Percentiles rank a stretch among this genome's conserved stretches.
Evolutionary conservation across 23 tunicate species (phyloP).

Genomic region (Trididemnum nubilum): DNA sequence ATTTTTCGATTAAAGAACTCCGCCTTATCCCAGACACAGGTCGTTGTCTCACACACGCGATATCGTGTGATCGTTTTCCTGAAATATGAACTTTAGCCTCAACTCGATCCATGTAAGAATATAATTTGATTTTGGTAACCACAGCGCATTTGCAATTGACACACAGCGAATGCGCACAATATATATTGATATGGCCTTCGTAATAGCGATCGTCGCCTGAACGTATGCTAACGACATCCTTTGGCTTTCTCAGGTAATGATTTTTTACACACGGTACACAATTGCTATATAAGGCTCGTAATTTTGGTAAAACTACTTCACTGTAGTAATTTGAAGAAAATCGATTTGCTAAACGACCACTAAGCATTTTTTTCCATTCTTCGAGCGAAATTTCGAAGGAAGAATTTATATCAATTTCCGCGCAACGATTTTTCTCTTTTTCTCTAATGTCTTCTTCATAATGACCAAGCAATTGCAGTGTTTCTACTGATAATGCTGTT

Average conservation of each 20-base stretch:
- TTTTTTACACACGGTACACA: not conserved
- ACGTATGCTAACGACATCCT: not conserved
- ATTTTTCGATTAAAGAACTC: not conserved
- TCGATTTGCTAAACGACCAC: too few relatives aligned
- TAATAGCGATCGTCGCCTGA: not conserved
- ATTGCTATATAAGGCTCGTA: not conserved
- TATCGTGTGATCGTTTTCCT: not conserved
- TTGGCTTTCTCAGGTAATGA: not conserved
- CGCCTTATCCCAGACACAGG: not conserved
- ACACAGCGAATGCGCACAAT: not conserved
- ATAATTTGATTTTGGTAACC: not conserved
- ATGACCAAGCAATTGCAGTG: too few relatives aligned
- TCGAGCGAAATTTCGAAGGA: too few relatives aligned
- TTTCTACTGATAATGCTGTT: too few relatives aligned
- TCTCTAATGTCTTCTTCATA: too few relatives aligned
- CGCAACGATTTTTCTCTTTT: too few relatives aligned
- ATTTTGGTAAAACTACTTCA: not conserved
- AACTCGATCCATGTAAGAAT: not conserved
- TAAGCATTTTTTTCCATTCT: too few relatives aligned
- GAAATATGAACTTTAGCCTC: not conserved
- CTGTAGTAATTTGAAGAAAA: too few relatives aligned
- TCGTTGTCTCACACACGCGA: not conserved
- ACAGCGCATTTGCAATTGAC: constrained; percentile 6
- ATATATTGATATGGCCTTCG: not conserved
- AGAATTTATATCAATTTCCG: too few relatives aligned